Evolutionary conservation across 2,888 invertebrate species (phyloP).

Genomic region (Cantharis nigra): DNA sequence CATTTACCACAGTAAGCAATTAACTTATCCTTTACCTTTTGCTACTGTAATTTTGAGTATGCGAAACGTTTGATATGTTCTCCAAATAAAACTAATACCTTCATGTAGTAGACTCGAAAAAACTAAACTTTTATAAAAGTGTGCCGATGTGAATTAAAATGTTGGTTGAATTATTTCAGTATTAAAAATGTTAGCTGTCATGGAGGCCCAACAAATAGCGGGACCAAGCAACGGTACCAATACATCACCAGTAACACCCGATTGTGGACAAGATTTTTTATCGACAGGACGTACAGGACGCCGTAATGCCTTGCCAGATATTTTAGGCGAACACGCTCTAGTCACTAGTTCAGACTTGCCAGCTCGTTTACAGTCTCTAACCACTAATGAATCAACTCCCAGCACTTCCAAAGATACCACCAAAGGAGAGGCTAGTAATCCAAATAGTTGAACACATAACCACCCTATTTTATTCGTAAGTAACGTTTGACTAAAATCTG

Average conservation of each 20-base stretch:
- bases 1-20: not conserved
- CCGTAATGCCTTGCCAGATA: conserved; percentile 86
- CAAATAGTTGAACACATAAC: conserved; percentile 39
- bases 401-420: conserved; percentile 34
- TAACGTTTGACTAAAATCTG: not conserved
- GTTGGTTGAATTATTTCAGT: conserved; percentile 38
- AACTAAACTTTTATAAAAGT: not conserved
- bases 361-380: conserved; percentile 71
- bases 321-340: conserved; percentile 73
- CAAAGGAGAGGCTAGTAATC: conserved; percentile 33
- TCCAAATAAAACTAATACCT: not conserved
- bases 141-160: not conserved
- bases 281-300: conserved; percentile 85
- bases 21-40: not conserved
- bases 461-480: not conserved
- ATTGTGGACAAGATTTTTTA: conserved; percentile 67
- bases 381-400: conserved; percentile 60
- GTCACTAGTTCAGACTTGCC: conserved; percentile 79
- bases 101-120: not conserved
- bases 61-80: not conserved
- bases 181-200: conserved; percentile 55
- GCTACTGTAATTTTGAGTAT: not conserved
- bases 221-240: conserved; percentile 39
- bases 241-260: conserved; percentile 30
- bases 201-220: conserved; percentile 50